These are phyloP conservation scores for Coronaproctus castanopsis DNA, from an alignment of 2,888 invertebrate genomes.

Conservation along the genomic window DNA sequence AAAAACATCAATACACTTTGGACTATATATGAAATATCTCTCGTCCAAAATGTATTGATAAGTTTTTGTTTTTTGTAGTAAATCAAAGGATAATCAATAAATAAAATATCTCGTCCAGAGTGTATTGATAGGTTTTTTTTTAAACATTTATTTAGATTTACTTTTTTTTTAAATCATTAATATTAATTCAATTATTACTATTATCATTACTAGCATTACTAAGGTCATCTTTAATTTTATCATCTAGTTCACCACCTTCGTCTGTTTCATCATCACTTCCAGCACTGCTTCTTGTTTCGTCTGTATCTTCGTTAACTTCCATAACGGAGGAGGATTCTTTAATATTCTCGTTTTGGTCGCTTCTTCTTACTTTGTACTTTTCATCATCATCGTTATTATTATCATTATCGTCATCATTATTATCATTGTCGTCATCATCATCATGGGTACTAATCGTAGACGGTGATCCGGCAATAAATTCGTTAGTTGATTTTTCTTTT, in stretches of 20 bases:
- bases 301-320: conserved; percentile 10
- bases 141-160: too few relatives aligned
- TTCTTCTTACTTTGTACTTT: not conserved
- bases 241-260: conserved; percentile 12
- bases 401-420: conserved; percentile 6
- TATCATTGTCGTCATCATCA: not conserved
- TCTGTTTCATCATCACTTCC: conserved; percentile 20
- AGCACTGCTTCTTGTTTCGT: conserved; percentile 19
- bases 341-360: too few relatives aligned
- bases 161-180: too few relatives aligned
- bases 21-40: too few relatives aligned
- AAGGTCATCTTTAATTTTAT: not conserved
- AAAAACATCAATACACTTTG: too few relatives aligned
- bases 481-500: conserved; percentile 6
- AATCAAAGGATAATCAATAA: too few relatives aligned
- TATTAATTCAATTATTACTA: too few relatives aligned
- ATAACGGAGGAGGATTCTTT: not conserved
- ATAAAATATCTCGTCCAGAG: too few relatives aligned
- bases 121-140: too few relatives aligned
- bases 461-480: conserved; percentile 8
- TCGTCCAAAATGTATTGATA: too few relatives aligned
- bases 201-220: too few relatives aligned
- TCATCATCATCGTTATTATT: conserved; percentile 10
- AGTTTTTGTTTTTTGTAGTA: too few relatives aligned
- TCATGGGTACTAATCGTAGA: not conserved